These are phyloP conservation scores for Drosophila nr. perissopoda DNA, from an alignment of 2,888 invertebrate genomes.

Conservation along the genomic window DNA sequence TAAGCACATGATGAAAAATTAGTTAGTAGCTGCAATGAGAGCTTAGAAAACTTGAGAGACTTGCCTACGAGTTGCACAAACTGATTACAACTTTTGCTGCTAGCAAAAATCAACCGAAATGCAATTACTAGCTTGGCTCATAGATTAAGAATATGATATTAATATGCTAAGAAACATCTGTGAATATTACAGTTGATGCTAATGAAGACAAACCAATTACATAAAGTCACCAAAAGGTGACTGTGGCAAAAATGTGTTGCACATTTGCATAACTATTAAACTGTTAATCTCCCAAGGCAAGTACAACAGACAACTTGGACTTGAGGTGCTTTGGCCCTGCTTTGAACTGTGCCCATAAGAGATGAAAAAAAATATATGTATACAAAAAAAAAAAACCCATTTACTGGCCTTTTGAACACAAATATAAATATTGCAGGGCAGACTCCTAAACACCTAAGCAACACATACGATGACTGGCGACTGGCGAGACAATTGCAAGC, in stretches of 20 bases:
- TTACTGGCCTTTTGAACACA: conserved; percentile 48
- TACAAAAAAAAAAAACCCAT: conserved; percentile 23
- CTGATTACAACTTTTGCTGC: background rate
- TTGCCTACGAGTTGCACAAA: background rate
- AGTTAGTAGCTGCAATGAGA: conserved; percentile 12
- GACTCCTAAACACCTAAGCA: conserved; percentile 7
- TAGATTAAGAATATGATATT: background rate
- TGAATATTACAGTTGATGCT: background rate
- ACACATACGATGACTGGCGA: conserved; percentile 7
- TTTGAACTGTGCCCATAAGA: conserved; percentile 17
- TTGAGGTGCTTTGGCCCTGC: conserved; percentile 38
- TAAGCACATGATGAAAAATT: conserved; percentile 1
- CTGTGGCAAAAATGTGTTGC: conserved; percentile 5
- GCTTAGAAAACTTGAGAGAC: background rate
- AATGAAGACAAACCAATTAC: background rate
- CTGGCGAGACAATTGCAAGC: conserved; percentile 22
- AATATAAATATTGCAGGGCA: conserved; percentile 32
- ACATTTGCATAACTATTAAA: conserved; percentile 42
- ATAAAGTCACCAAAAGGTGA: conserved; percentile 7
- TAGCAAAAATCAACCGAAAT: background rate
- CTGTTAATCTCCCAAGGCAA: conserved; percentile 24
- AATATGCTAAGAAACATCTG: background rate
- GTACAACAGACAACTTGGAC: conserved; percentile 16
- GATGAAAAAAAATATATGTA: background rate
- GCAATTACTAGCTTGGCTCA: background rate